phyloP scores from a whole-genome alignment of 1,140 invertebrate genomes.

The Heliconius eleuchia region DNA sequence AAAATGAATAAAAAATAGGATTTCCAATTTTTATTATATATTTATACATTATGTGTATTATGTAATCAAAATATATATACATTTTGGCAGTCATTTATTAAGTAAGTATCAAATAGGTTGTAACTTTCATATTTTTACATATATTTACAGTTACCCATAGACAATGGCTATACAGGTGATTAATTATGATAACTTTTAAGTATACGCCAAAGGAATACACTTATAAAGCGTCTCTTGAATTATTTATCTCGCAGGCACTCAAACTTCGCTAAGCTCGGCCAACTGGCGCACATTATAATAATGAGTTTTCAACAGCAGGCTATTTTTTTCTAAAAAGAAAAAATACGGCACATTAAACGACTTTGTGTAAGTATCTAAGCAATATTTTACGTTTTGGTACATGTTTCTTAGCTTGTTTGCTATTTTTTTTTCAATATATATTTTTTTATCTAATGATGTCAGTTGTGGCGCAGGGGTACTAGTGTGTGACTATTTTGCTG shows the following conservation, averaged over 20 bases:
- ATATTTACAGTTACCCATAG: neutral
- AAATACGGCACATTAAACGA: slow-evolving; percentile 51
- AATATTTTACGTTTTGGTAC: slow-evolving; percentile 3
- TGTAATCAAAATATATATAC: no score
- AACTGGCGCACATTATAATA: slow-evolving; percentile 71
- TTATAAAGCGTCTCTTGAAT: slow-evolving; percentile 39
- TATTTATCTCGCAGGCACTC: slow-evolving; percentile 40
- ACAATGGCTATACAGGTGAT: neutral
- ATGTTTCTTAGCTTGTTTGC: neutral
- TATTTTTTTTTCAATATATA: neutral
- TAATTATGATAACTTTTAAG: slow-evolving; percentile 10
- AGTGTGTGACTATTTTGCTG: no score
- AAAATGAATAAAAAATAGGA: no score
- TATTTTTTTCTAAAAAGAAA: slow-evolving; percentile 34
- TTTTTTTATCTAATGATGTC: no score
- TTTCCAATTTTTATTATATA: no score
- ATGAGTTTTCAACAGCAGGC: slow-evolving; percentile 54
- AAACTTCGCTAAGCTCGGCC: slow-evolving; percentile 44
- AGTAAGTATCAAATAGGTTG: no score
- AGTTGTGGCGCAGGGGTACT: no score
- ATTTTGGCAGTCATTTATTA: no score
- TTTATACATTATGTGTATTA: no score
- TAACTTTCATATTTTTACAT: no score
- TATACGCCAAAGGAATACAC: slow-evolving; percentile 19
- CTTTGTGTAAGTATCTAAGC: slow-evolving; percentile 25